Percentiles rank a stretch among this genome's conserved stretches.
phyloP scores from a whole-genome alignment of 1,140 invertebrate genomes.

The Helicoverpa armigera region DNA sequence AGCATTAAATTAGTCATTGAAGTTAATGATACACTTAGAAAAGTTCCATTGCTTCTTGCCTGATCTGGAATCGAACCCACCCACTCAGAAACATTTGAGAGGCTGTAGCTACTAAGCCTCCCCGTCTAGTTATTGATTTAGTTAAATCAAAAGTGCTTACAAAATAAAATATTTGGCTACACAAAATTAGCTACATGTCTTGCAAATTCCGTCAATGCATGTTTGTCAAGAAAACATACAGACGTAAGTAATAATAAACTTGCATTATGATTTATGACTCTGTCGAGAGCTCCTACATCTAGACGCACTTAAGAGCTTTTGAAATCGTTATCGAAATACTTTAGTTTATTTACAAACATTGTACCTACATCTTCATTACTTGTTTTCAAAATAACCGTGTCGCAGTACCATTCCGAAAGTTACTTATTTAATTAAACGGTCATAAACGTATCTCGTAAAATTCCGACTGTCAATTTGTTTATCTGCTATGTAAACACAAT shows the following conservation, averaged over 20 bases:
- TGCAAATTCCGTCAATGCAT: not conserved
- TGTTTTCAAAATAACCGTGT: conserved; percentile 39
- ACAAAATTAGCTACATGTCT: not conserved
- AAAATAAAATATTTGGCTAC: not conserved
- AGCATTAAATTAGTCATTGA: too few relatives aligned
- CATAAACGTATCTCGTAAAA: conserved; percentile 18
- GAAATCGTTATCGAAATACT: conserved; percentile 30
- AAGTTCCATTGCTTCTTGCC: too few relatives aligned
- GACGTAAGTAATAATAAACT: conserved; percentile 7
- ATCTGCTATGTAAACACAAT: conserved; percentile 53
- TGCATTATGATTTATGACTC: conserved; percentile 42
- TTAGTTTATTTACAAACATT: conserved; percentile 1
- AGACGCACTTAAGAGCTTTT: conserved; percentile 41
- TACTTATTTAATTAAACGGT: conserved; percentile 32
- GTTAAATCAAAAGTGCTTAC: too few relatives aligned
- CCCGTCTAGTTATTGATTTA: too few relatives aligned
- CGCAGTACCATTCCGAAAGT: conserved; percentile 16
- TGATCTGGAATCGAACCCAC: too few relatives aligned
- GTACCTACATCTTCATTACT: conserved; percentile 7
- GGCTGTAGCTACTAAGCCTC: too few relatives aligned
- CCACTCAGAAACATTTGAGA: too few relatives aligned
- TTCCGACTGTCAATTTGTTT: conserved; percentile 45
- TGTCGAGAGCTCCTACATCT: conserved; percentile 9
- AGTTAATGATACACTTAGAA: too few relatives aligned
- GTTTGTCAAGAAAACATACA: not conserved